Conservation (phyloP, 2,797 vertebrate genomes). For the Hyperoplus immaculatus region DNA sequence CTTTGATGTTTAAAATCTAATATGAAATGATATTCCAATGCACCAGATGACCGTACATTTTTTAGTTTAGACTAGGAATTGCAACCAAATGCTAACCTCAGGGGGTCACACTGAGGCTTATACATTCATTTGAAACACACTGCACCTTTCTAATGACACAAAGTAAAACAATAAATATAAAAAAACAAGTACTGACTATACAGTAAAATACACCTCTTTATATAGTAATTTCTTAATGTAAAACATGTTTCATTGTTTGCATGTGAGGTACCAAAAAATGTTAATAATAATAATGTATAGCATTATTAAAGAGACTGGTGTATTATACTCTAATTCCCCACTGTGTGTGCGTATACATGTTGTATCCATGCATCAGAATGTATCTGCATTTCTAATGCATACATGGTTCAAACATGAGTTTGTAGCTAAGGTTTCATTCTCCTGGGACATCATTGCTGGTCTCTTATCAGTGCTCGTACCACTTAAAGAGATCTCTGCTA, state of each 20-base stretch:
- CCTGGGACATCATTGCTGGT: constrained; percentile 1
- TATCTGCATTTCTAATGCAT: background rate
- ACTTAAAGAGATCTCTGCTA: constrained; percentile 34
- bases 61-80: background rate
- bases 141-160: background rate
- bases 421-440: constrained; percentile 2
- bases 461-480: constrained; percentile 51
- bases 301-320: no score
- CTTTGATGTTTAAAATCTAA: background rate
- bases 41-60: background rate
- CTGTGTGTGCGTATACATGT: background rate
- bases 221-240: no score
- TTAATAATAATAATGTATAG: no score
- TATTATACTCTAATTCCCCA: no score
- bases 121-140: background rate
- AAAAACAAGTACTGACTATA: no score
- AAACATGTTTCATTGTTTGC: no score
- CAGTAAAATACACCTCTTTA: no score
- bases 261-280: no score
- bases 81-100: background rate
- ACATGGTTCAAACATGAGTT: background rate
- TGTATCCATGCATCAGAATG: background rate
- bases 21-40: background rate
- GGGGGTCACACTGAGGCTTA: background rate
- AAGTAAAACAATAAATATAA: constrained; percentile 9